A percentile compares a stretch with the other conserved stretches of the same genome.
phyloP scores from a whole-genome alignment of 2,113 vertebrate species.

The western clawed frog (Xenopus tropicalis) region DNA sequence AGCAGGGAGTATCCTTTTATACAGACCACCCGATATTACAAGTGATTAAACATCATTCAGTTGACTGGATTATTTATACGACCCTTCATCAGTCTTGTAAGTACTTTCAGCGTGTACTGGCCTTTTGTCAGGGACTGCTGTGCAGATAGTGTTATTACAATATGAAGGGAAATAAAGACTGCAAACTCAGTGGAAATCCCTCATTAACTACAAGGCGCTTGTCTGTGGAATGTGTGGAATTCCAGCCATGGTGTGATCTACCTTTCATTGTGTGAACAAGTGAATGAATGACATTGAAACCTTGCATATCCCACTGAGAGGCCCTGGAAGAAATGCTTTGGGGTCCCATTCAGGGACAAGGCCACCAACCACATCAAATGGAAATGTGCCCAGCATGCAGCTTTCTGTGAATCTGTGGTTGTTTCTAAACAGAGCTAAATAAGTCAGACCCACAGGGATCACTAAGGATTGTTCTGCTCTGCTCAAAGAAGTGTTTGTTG shows the following conservation, averaged over 20 bases:
- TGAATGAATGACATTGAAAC: conserved; percentile 28
- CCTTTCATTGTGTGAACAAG: conserved; percentile 13
- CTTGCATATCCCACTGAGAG: conserved; percentile 9
- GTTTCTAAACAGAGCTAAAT: neutral
- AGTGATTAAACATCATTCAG: too few species aligned
- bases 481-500: conserved; percentile 50
- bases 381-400: conserved; percentile 26
- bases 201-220: neutral
- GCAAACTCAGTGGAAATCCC: neutral
- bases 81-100: neutral
- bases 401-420: conserved; percentile 25
- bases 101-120: neutral
- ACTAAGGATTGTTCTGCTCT: conserved; percentile 42
- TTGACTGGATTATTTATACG: too few species aligned
- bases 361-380: neutral
- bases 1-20: too few species aligned
- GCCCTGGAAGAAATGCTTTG: neutral
- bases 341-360: neutral
- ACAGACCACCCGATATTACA: too few species aligned
- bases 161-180: conserved; percentile 1
- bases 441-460: conserved; percentile 28
- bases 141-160: conserved; percentile 1
- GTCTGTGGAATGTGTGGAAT: conserved; percentile 36
- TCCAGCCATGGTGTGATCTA: conserved; percentile 31
- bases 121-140: neutral